Conservation (phyloP, 1,140 invertebrate species). For the Ceratitis capitata region DNA sequence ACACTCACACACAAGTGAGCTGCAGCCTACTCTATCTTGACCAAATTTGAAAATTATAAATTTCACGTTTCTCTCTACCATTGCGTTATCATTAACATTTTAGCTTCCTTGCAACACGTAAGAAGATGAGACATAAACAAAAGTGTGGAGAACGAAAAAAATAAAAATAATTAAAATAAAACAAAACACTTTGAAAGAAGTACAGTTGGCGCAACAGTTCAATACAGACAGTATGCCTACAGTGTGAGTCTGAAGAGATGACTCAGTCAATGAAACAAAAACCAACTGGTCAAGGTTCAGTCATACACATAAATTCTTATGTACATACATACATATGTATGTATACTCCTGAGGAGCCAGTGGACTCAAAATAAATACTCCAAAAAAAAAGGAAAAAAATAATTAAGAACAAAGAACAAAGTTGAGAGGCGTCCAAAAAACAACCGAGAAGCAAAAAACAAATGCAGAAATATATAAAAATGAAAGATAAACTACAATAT, state of each 20-base stretch:
- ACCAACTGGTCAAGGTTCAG: neutral
- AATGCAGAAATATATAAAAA: neutral
- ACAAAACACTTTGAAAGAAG: neutral
- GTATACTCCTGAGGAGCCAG: neutral
- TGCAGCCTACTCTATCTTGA: too few species aligned
- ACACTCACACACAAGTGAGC: too few species aligned
- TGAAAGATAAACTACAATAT: too few species aligned
- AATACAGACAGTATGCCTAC: neutral
- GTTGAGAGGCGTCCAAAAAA: too few species aligned
- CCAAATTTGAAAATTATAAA: neutral
- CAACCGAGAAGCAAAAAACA: neutral
- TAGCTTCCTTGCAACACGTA: neutral
- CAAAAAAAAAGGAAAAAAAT: neutral
- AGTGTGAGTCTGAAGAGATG: neutral
- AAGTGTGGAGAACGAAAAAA: too few species aligned
- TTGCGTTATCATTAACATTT: constrained; percentile 27
- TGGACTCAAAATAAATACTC: neutral
- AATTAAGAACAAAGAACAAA: too few species aligned
- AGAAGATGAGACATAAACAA: too few species aligned
- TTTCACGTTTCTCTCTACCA: neutral
- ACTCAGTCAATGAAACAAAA: neutral
- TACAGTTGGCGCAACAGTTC: constrained; percentile 18
- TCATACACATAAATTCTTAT: neutral
- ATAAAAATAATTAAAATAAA: neutral
- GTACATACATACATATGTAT: neutral